Evolutionary conservation across 2,797 vertebrate genomes (phyloP), one percentile per base, ranked within the genome.

Genomic region (Propithecus perrieri): DNA sequence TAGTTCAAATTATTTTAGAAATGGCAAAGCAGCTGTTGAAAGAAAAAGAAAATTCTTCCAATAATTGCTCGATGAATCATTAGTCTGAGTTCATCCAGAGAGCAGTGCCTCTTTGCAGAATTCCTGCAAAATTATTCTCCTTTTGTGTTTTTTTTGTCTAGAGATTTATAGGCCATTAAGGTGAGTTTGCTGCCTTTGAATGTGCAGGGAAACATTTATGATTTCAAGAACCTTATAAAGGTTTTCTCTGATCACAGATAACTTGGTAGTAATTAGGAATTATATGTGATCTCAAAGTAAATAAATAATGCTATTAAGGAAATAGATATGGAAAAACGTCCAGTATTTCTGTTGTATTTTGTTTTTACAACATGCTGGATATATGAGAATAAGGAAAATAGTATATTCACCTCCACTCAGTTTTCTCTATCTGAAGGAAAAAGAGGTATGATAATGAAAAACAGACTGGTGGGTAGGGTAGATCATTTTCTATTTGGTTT

Each of bases 1-100:
- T 50, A 53, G 38, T 94, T 94, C 43, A 69, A 75, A 55, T 96
- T 89, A 87, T 91, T 96, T 95, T 87, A 95, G 93, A 89, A 86
- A 59, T 35, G 76, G 91, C 59, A 93, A 85, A 96, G 79, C 88
- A 55, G 75, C 50, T 71, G 57, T 85, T 72, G 85, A 84, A 88
- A 95, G 92, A 87, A 69, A 81, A 92, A 86, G 41, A 97, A 88
- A 93, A 89, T 26, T 75, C 85, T 90, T 79, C 35, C 46, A 89
- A 20, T 92, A 90, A 84, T 94, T 89, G 83, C 74, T 91, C 12
- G 50, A 71, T 96, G 90, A 96, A 85, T 95, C 94, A 78, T 90
- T 92, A 89, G 65, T 61, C 35, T 9, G 84, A 75, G 94, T 97
- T 96, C 87, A 94, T 71, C 55, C 78, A 69, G 89, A 95, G 91